phyloP scores from a whole-genome alignment of 2,113 vertebrate species.

The Hiodon alosoides region DNA sequence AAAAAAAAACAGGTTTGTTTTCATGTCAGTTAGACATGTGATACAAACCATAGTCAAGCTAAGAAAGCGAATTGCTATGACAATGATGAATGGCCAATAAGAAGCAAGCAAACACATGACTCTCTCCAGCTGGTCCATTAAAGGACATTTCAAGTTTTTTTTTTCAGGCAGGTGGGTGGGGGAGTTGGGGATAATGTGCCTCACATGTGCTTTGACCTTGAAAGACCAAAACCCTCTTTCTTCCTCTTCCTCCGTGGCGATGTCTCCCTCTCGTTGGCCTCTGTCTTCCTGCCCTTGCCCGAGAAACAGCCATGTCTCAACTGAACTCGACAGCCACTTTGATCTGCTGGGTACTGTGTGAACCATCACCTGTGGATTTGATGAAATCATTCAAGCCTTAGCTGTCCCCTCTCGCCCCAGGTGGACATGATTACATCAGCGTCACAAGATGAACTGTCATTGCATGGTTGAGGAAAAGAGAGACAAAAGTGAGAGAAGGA shows the following conservation, averaged over 20 bases:
- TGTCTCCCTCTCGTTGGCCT: constrained; percentile 24
- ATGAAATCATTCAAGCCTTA: constrained; percentile 29
- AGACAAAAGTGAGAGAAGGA: not conserved
- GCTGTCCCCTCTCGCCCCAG: constrained; percentile 11
- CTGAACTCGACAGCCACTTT: constrained; percentile 31
- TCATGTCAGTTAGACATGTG: constrained; percentile 2
- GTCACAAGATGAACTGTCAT: constrained; percentile 21
- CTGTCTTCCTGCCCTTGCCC: constrained; percentile 6
- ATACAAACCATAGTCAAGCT: not conserved
- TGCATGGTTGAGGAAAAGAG: not conserved
- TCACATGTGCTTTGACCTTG: too few relatives aligned
- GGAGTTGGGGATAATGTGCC: too few relatives aligned
- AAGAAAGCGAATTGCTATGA: not conserved
- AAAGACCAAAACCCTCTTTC: too few relatives aligned
- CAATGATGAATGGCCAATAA: not conserved
- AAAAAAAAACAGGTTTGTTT: not conserved
- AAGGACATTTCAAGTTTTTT: not conserved
- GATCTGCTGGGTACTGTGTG: constrained; percentile 20
- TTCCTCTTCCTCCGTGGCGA: constrained; percentile 18
- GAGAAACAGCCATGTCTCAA: constrained; percentile 35
- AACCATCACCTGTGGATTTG: constrained; percentile 30
- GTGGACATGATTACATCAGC: constrained; percentile 34
- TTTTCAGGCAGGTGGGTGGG: not conserved
- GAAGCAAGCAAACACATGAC: too few relatives aligned
- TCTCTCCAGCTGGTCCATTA: not conserved